Percentiles rank a stretch among this genome's conserved stretches.
Evolutionary conservation across 30 jellyfish, hydroid and myxozoan genomes (phyloP).

Genomic region (Cassiopea xamachana): DNA sequence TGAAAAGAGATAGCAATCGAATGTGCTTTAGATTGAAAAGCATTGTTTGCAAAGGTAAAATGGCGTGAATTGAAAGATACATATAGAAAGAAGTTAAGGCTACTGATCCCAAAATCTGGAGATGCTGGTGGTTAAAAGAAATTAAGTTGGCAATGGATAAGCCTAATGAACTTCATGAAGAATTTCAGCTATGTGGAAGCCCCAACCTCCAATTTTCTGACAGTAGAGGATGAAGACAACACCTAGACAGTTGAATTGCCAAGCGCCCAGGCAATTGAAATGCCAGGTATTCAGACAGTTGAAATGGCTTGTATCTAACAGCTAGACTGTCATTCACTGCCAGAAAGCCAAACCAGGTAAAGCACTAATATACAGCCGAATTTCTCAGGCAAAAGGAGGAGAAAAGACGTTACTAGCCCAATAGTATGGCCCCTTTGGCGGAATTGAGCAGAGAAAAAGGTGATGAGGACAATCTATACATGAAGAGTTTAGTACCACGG

Average conservation of each 20-base stretch:
- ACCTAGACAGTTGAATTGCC: constrained; percentile 3
- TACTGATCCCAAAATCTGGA: constrained; percentile 62
- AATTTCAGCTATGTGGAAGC: constrained; percentile 14
- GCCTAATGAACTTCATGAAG: constrained; percentile 16
- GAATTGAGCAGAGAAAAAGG: constrained; percentile 6
- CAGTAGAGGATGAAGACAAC: constrained; percentile 17
- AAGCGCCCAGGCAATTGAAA: constrained; percentile 11
- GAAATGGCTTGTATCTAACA: constrained; percentile 15
- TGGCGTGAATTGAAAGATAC: constrained; percentile 60
- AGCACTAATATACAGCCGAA: constrained; percentile 20
- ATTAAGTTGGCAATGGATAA: constrained; percentile 45
- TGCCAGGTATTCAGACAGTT: background rate
- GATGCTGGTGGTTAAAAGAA: constrained; percentile 57
- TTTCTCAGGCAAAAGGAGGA: constrained; percentile 63
- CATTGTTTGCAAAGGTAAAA: background rate
- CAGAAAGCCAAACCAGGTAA: background rate
- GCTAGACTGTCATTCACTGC: background rate
- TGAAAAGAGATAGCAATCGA: no score
- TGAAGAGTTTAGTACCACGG: constrained; percentile 44
- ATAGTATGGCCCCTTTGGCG: constrained; percentile 38
- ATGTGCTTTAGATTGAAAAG: no score
- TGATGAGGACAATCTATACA: constrained; percentile 40
- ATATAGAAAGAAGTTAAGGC: constrained; percentile 31
- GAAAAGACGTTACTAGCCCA: background rate
- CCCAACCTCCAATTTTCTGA: constrained; percentile 51